Percentiles rank a stretch among this genome's conserved stretches.
phyloP scores from a whole-genome alignment of 2,113 vertebrate genomes.

The Hypocryptadius cinnamomeus region DNA sequence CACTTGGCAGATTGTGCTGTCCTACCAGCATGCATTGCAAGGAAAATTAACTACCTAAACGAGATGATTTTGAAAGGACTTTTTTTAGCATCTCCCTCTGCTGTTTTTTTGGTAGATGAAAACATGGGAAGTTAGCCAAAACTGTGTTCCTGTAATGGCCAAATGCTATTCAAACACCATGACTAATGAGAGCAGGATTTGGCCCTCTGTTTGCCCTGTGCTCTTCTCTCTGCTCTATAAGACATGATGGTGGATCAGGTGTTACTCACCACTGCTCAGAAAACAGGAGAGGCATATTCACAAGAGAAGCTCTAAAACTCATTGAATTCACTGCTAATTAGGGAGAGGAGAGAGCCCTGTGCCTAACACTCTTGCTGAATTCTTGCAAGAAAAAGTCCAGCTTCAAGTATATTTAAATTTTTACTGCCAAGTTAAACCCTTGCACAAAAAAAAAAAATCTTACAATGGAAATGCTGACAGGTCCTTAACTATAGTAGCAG shows the following conservation, averaged over 20 bases:
- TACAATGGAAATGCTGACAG: slow-evolving; percentile 60
- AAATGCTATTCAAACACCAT: background rate
- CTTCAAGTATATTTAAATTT: slow-evolving; percentile 36
- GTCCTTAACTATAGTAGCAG: slow-evolving; percentile 33
- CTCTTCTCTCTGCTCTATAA: background rate
- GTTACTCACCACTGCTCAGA: background rate
- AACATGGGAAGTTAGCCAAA: background rate
- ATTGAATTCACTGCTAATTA: background rate
- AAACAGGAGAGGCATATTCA: background rate
- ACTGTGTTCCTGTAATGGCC: background rate
- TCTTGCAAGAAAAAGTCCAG: slow-evolving; percentile 10
- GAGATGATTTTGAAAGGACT: background rate
- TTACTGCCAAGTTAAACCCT: slow-evolving; percentile 43
- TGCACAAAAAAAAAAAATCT: background rate
- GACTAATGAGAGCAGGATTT: background rate
- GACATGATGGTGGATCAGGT: background rate
- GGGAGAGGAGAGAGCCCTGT: background rate
- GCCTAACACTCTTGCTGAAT: background rate
- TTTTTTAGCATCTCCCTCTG: slow-evolving; percentile 1
- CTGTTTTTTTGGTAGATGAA: background rate
- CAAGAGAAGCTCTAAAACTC: background rate
- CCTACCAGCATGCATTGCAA: background rate
- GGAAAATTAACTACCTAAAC: background rate
- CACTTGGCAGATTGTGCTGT: background rate
- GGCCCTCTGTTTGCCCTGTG: background rate